Evolutionary conservation across 2,113 vertebrate species (phyloP), one percentile per base, ranked within the genome.

Genomic region (Prunella himalayana): DNA sequence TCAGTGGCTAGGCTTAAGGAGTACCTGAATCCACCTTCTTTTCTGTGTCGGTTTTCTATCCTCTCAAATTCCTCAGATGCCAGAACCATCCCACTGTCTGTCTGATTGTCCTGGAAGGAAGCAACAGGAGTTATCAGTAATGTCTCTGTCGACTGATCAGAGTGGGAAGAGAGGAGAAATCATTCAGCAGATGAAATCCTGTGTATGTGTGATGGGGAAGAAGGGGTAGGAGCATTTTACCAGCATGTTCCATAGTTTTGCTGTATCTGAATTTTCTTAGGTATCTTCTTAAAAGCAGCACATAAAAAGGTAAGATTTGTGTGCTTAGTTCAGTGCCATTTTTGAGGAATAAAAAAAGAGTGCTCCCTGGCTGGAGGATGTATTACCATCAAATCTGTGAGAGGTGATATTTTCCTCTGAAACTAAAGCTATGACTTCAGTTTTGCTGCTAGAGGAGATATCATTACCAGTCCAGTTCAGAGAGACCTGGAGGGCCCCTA

Each of bases 1-100:
- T 66, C 77, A 56, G 63, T 21, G 73, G 57, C 91, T 28, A 80
- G 54, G 57, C 80, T 94, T 94, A 78, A 87, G 65, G 86, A 96
- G 77, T 98, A 99, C 98, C 98, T 98, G 98, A 97, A 96, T 97
- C 95, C 79, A 51, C 96, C 92, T 80, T 98, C 98, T 70, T 98
- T 98, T 96, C 97, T 97, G 96, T 99, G 99, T 96, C 97, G 97
- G 94, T 98, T 98, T 94, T 99, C 99, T 93, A 99, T 98, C 97
- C 98, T 98, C 96, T 99, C 98, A 88, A 99, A 98, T 97, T 99
- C 99, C 88, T 99, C 99, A 1, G 99, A 99, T 85, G 99, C 98
- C 98, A 99, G 97, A 94, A 99, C 99, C 99, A 99, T 99, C 82
- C 99, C 99, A 91, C 99, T 99, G 99, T 99, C 99, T 11, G 99